These are phyloP conservation scores for Oscheius sp. DNA, from an alignment of 2,888 invertebrate species.

Conservation along the genomic window DNA sequence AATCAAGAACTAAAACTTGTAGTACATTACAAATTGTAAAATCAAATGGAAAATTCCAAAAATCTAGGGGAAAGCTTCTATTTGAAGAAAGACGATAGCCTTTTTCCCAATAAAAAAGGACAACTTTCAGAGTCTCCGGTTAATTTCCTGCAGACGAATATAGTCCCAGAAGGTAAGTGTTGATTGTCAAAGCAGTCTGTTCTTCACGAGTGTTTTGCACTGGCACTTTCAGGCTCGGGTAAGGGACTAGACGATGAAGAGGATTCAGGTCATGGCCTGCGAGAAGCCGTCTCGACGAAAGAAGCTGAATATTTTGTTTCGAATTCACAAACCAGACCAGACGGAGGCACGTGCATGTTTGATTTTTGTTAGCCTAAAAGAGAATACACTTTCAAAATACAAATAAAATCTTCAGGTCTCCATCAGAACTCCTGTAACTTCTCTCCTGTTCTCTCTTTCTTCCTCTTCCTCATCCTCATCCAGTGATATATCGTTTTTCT, in stretches of 20 bases:
- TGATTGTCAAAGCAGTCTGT: background rate
- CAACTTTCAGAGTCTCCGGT: slow-evolving; percentile 14
- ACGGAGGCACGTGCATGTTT: background rate
- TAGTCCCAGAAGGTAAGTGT: slow-evolving; percentile 30
- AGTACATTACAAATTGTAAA: too few species aligned
- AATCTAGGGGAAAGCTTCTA: too few species aligned
- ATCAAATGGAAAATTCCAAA: too few species aligned
- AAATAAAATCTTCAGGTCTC: background rate
- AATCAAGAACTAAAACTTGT: too few species aligned
- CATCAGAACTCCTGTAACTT: background rate
- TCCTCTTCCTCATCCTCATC: slow-evolving; percentile 1
- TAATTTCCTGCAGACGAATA: slow-evolving; percentile 23
- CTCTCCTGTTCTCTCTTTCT: background rate
- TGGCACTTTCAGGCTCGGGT: slow-evolving; percentile 31
- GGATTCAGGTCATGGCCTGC: slow-evolving; percentile 30
- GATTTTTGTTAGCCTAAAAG: too few species aligned
- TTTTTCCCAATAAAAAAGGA: too few species aligned
- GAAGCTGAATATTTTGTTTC: slow-evolving; percentile 13
- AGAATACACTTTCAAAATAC: background rate
- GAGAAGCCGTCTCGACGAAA: background rate
- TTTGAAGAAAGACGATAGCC: too few species aligned
- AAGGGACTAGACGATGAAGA: slow-evolving; percentile 23
- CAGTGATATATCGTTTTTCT: slow-evolving; percentile 10
- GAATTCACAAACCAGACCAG: background rate
- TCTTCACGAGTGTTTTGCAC: background rate